Evolutionary conservation across 2,113 vertebrate species (phyloP), one percentile per base, ranked within the genome.

Genomic region (Chloropsis cyanopogon): DNA sequence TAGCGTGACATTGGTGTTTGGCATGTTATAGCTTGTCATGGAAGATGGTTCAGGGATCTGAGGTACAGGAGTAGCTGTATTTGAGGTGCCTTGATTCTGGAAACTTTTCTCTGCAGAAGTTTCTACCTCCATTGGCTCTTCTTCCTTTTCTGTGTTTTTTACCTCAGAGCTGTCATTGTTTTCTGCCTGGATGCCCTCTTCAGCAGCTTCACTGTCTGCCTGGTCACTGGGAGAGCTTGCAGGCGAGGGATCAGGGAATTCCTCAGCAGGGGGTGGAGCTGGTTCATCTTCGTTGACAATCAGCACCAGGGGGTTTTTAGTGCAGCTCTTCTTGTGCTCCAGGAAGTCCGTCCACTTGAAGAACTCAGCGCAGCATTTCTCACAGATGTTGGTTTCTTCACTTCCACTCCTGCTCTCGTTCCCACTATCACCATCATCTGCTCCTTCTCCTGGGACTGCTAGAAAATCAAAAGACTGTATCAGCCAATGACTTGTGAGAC

Each of bases 341-440:
- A 99, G 98, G 96, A 99, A 99, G 97, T 99, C 99, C 0, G 98
- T 97, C 99, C 99, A 99, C 98, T 99, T 99, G 98, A 99, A 99
- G 98, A 99, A 99, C 96, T 99, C 99, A 0, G 99, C 99, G 4
- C 99, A 99, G 97, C 99, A 99, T 95, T 98, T 98, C 95, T 99
- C 99, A 57, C 99, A 99, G 89, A 99, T 95, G 6, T 98, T 99
- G 49, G 99, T 99, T 96, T 99, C 99, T 96, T 99, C 99, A 4
- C 99, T 98, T 92, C 99, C 99, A 4, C 99, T 99, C 90, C 98
- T 97, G 97, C 99, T 99, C 97, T 99, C 99, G 0, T 98, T 98
- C 75, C 99, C 98, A 2, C 99, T 99, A 95, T 99, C 99, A 11
- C 98, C 99, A 66, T 99, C 99, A 35, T 99, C 99, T 82, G 98